A percentile compares a stretch with the other conserved stretches of the same genome.
Evolutionary conservation across 2,797 vertebrate species (phyloP).

Genomic region (Adelosebastes latens): DNA sequence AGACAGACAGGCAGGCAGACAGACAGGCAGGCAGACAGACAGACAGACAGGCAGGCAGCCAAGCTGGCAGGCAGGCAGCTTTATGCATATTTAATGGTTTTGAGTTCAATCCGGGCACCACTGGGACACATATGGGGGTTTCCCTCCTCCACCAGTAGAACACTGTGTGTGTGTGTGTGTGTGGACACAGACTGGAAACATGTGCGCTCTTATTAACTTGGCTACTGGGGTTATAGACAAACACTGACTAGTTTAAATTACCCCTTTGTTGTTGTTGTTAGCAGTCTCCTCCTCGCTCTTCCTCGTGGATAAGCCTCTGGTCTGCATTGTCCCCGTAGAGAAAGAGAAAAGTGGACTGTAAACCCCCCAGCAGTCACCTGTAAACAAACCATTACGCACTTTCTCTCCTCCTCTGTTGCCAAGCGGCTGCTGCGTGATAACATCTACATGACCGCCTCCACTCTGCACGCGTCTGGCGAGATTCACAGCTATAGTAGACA

Average conservation of each 20-base stretch:
- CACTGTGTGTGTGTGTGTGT: no score
- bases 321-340: conserved; percentile 48
- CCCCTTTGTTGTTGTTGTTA: conserved; percentile 53
- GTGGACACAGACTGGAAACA: not conserved
- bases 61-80: not conserved
- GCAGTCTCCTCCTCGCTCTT: conserved; percentile 33
- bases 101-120: not conserved
- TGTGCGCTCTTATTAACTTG: not conserved
- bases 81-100: conserved; percentile 27
- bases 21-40: no score
- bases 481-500: conserved; percentile 4
- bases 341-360: not conserved
- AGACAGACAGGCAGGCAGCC: not conserved
- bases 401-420: not conserved
- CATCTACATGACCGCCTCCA: not conserved
- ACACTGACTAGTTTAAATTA: conserved; percentile 54
- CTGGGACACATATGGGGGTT: not conserved
- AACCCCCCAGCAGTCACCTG: conserved; percentile 30
- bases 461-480: conserved; percentile 25
- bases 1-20: accelerated
- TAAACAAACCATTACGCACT: conserved; percentile 32
- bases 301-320: conserved; percentile 57
- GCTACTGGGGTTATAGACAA: conserved; percentile 26
- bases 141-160: conserved; percentile 6
- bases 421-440: not conserved